Evolutionary conservation across 2,888 invertebrate species (phyloP), one percentile per base, ranked within the genome.

Genomic region (Lycophotia porphyrea): DNA sequence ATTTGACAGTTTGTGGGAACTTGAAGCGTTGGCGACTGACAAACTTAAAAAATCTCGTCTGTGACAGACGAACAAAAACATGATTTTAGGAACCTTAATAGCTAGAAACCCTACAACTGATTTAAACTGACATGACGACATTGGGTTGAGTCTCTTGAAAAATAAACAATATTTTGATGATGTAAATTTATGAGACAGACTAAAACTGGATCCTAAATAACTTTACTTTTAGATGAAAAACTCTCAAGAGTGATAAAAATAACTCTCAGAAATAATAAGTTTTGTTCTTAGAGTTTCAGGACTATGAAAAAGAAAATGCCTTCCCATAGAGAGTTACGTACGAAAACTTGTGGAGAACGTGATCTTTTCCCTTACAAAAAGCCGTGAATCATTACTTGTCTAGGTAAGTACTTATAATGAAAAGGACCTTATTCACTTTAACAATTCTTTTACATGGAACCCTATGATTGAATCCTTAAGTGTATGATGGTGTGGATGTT

Each of bases 191-290:
- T 7, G 61, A 18, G 7, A 36, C 13, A 24, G 5, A 52, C 15
- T 69, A 34, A 39, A n/a, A 69, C 47, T 47, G 1, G 11, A 31
- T 34, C 7, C 5, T 8, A 21, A 21, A 1, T 39, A 8, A 39
- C 27, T 24, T 42, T 44, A 70, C 21, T 71, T 71, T 49, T 36
- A 36, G 34, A 49, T n/a, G 36, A 44, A 24, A 7, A 55, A 47
- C n/a, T 64, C 55, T 58, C 47, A 58, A 49, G 18, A 47, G 55
- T 74, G 34, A 81, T 74, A 81, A 58, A 55, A 77, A 74, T 79
- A 34, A 71, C 18, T 27, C 36, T 13, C 27, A 24, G 24, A 42
- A 42, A 36, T 61, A 77, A 77, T n/a, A 79, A 80, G 31, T 55
- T 76, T 70, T 47, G 36, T 52, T 71, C 34, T 3, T 13, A 55